These are phyloP conservation scores for Hypselothyrea guttata DNA, from an alignment of 2,888 invertebrate species.

Conservation along the genomic window DNA sequence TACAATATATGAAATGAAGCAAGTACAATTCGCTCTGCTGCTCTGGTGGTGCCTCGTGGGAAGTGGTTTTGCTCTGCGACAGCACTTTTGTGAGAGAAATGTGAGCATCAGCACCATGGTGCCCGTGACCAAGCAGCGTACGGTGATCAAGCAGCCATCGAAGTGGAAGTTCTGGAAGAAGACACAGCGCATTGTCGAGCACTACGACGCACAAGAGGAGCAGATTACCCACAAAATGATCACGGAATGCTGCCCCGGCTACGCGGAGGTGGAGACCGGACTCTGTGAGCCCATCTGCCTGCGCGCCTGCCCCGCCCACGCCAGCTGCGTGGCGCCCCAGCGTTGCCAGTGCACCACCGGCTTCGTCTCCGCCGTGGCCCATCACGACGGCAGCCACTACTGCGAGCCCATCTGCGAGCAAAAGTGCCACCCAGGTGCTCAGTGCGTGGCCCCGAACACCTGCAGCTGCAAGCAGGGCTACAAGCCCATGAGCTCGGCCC, in stretches of 20 bases:
- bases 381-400: conserved; percentile 55
- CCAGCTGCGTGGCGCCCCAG: conserved; percentile 70
- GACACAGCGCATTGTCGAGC: conserved; percentile 38
- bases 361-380: conserved; percentile 58
- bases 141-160: conserved; percentile 36
- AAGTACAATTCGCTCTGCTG: conserved; percentile 1
- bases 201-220: conserved; percentile 55
- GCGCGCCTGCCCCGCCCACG: conserved; percentile 64
- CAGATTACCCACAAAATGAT: conserved; percentile 46
- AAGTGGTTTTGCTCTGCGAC: conserved; percentile 20
- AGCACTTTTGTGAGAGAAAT: conserved; percentile 64
- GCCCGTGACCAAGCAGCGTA: conserved; percentile 60
- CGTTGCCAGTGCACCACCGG: conserved; percentile 67
- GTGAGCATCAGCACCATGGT: conserved; percentile 37
- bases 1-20: conserved; percentile 31
- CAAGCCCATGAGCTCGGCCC: conserved; percentile 29
- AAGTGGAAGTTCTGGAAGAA: conserved; percentile 62
- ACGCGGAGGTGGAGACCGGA: conserved; percentile 45
- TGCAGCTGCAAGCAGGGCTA: conserved; percentile 68
- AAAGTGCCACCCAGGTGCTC: conserved; percentile 51
- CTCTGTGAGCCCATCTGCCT: conserved; percentile 71
- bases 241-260: conserved; percentile 68
- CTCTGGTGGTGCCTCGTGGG: conserved; percentile 34
- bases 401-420: conserved; percentile 71
- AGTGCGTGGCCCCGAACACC: conserved; percentile 66